Base-by-base conservation (phyloP, 2,797 vertebrate species). In the Gadopsis bispinosus region DNA sequence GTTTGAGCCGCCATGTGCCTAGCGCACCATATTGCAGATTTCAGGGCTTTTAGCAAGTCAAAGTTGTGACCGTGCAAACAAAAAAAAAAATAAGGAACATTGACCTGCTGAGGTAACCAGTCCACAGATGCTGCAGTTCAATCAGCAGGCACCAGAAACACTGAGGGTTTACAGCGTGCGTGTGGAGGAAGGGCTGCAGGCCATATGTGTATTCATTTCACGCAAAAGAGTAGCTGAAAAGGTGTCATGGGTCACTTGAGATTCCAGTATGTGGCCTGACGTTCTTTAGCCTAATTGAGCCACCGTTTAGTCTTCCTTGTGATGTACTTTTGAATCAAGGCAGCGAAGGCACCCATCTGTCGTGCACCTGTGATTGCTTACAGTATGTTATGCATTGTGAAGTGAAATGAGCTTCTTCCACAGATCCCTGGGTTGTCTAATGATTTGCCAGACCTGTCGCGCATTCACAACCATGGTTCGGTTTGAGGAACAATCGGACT, bases 1-100 rank as follows among this genome's bases (percentile, higher is more conserved):
- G 47, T 80, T 71, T n/a, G 16, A 68, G 75, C 31, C 61, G 50
- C 51, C 56, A 29, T 71, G 59, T 67, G 64, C 60, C 75, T 7
- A 33, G 19, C 3, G 47, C 41, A 72, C 53, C 56, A n/a, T 45
- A 55, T 63, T 75, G 53, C 22, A 74, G 31, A 50, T 62, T 58
- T 74, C 58, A 51, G 43, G 65, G 69, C 22, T 81, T 81, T 79
- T 75, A 72, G 77, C 39, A 73, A 88, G 58, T 80, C 63, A 75
- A 54, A 58, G 50, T 59, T 47, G n/a, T 65, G 12, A 3, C 11
- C 61, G 19, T n/a, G 48, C 39, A 29, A 79, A 55, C 14, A 0
- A 11, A 14, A 54, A 64, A 66, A 75, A 77, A 45, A 50, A 55
- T n/a, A 26, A 26, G 26, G 26, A 26, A 26, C 26, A 26, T 69